These are phyloP conservation scores for Campylorhamphus procurvoides DNA, from an alignment of 2,113 vertebrate genomes.

Conservation along the genomic window DNA sequence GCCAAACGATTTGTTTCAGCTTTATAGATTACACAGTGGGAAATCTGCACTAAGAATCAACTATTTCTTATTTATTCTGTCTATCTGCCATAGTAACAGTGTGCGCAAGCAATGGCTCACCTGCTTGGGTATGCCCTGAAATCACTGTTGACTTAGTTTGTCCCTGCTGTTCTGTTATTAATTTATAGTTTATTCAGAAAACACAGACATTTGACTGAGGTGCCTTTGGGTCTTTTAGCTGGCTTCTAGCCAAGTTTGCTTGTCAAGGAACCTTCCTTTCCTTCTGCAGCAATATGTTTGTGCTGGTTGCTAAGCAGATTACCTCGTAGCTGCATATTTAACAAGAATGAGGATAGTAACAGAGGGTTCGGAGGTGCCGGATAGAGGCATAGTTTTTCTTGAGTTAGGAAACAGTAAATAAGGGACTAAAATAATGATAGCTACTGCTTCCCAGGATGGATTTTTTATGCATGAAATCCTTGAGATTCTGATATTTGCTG, in stretches of 20 bases:
- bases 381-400: background rate
- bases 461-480: conserved; percentile 26
- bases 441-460: background rate
- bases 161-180: background rate
- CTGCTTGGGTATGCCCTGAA: background rate
- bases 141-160: conserved; percentile 21
- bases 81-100: background rate
- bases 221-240: background rate
- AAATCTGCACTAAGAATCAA: background rate
- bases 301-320: conserved; percentile 61
- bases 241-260: background rate
- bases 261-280: conserved; percentile 37
- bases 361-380: background rate
- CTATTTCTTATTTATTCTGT: background rate
- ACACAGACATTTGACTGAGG: background rate
- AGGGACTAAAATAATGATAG: conserved; percentile 31
- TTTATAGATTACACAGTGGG: background rate
- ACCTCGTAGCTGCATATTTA: conserved; percentile 51
- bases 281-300: conserved; percentile 49
- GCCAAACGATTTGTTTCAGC: background rate
- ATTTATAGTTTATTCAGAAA: conserved; percentile 22
- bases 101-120: background rate
- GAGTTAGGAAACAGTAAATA: background rate
- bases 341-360: background rate
- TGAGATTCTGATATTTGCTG: conserved; percentile 53